Base-by-base conservation (phyloP, 2,113 vertebrate genomes). In the Nothoprocta pentlandii region DNA sequence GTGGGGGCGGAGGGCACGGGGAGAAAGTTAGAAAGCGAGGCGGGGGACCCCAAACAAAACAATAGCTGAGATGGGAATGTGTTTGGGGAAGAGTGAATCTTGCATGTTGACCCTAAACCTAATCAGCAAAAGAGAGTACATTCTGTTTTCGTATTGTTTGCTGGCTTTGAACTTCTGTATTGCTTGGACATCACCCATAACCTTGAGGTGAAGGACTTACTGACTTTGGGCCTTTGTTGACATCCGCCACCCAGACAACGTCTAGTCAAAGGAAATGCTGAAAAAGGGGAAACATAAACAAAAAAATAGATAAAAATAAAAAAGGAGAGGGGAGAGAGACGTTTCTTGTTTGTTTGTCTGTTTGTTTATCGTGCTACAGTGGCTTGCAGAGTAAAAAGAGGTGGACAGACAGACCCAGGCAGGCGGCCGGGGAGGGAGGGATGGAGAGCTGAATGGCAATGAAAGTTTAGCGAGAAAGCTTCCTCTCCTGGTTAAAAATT, bases 101-200 rank as follows among this genome's bases (percentile, higher is more conserved):
- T 70, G 32, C 26, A 56, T 88, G 67, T 71, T 92, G 80, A 87
- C 44, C 49, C 69, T 63, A 70, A 93, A 84, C 62, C 42, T 89
- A 78, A 84, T 23, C 61, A 76, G 88, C 56, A 87, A 85, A 92
- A 96, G 91, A 96, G 96, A 92, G 96, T 94, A 85, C 95, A 88
- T 91, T 61, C 59, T 71, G 54, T 92, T 98, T 96, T 93, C 28
- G 7, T 89, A 95, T 98, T 97, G 97, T 97, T 97, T 97, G 94
- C 95, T 98, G 98, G 94, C 98, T 98, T 98, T 98, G 98, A 98
- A 98, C 98, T 98, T 98, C 97, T 98, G 93, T 97, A 95, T 98
- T 98, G 97, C 96, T 97, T 98, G 97, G 97, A 97, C 97, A 95
- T 98, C 95, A 96, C 97, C 98, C 98, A 97, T 98, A 98, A 98